Evolutionary conservation across 2,113 vertebrate genomes (phyloP).

Genomic region (Antechinus stuartii): DNA sequence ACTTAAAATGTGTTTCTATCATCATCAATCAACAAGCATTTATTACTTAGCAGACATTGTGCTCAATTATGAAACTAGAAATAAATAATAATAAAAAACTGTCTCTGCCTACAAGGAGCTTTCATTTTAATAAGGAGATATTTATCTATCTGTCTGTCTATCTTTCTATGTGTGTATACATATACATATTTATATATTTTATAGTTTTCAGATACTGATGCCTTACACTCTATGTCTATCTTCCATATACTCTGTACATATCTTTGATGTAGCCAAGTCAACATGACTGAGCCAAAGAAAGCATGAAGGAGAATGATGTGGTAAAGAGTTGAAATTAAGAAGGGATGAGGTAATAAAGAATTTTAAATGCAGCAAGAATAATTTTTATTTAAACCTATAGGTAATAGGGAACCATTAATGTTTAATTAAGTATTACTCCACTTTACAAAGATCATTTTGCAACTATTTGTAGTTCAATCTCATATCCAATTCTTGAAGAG

Average conservation of each 20-base stretch:
- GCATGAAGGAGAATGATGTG: neutral
- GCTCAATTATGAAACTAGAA: neutral
- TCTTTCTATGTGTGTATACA: neutral
- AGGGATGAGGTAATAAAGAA: neutral
- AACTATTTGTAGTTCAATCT: neutral
- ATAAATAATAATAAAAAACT: neutral
- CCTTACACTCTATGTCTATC: neutral
- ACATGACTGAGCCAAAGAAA: neutral
- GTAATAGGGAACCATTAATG: neutral
- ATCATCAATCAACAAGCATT: neutral
- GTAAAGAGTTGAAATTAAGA: neutral
- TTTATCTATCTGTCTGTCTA: too few species aligned
- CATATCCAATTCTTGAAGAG: neutral
- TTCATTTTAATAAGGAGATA: neutral
- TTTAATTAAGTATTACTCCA: neutral
- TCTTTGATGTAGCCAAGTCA: neutral
- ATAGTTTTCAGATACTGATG: neutral
- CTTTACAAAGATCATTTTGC: neutral
- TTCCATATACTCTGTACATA: neutral
- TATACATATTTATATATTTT: neutral
- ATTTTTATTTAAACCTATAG: neutral
- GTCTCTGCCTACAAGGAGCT: neutral
- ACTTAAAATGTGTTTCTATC: neutral
- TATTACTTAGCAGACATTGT: neutral
- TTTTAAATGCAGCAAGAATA: neutral